Percentiles rank a stretch among this genome's conserved stretches.
Conservation (phyloP, 2,888 invertebrate genomes). For the Torymus texanus region DNA sequence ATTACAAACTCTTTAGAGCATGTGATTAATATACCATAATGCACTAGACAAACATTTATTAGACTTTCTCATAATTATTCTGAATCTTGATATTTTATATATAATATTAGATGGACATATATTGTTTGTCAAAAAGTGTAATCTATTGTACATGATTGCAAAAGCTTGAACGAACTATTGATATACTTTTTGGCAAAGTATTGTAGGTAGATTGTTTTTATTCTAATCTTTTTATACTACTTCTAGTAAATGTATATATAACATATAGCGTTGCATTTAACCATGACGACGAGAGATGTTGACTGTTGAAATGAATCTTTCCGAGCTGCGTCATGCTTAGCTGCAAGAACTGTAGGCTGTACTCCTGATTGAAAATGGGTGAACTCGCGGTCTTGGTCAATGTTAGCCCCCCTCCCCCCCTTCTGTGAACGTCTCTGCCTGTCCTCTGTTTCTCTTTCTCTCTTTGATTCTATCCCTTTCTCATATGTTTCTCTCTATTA, state of each 20-base stretch:
- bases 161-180: background rate
- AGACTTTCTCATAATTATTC: constrained; percentile 18
- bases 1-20: constrained; percentile 51
- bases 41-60: constrained; percentile 40
- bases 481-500: background rate
- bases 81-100: constrained; percentile 1
- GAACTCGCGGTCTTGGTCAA: constrained; percentile 36
- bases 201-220: constrained; percentile 19
- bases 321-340: constrained; percentile 12
- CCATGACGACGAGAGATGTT: constrained; percentile 9
- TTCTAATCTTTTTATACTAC: background rate
- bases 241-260: background rate
- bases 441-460: constrained; percentile 10
- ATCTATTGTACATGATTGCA: background rate
- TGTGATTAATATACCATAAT: constrained; percentile 42
- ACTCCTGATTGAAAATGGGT: constrained; percentile 54
- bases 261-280: constrained; percentile 13
- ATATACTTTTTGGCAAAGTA: constrained; percentile 12
- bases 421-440: constrained; percentile 19
- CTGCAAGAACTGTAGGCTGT: constrained; percentile 1
- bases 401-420: constrained; percentile 15
- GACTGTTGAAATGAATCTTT: background rate
- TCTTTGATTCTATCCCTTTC: constrained; percentile 19
- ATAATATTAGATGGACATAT: constrained; percentile 25
- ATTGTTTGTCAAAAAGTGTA: constrained; percentile 20